These are phyloP conservation scores for Brachionus sp. DNA, from an alignment of 1,140 invertebrate genomes.

Conservation along the genomic window DNA sequence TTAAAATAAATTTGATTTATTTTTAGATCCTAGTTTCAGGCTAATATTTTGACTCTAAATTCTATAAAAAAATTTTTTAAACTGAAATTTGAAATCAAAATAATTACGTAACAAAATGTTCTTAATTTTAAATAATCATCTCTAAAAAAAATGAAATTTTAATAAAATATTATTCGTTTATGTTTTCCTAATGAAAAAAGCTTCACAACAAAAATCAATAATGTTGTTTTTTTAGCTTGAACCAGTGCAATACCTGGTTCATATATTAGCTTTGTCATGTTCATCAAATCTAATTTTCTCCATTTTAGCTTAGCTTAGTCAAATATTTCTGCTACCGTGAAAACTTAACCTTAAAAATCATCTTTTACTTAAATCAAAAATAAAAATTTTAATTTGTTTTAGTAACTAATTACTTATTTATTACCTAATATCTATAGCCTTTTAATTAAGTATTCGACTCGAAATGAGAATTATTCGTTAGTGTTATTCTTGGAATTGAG, in stretches of 20 bases:
- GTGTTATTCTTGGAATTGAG: no score
- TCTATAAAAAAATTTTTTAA: neutral
- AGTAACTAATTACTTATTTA: neutral
- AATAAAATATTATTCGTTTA: conserved; percentile 7
- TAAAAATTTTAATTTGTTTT: neutral
- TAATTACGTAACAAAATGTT: neutral
- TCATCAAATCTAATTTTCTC: neutral
- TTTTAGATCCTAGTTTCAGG: neutral
- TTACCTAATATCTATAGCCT: neutral
- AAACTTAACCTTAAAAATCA: neutral
- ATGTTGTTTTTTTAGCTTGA: neutral
- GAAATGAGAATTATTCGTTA: neutral
- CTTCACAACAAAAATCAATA: neutral
- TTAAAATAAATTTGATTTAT: neutral
- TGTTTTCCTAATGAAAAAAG: neutral
- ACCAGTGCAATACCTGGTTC: neutral
- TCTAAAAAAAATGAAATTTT: neutral
- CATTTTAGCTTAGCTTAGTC: neutral
- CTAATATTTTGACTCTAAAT: neutral
- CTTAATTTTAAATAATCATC: neutral
- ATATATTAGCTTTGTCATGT: neutral
- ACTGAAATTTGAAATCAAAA: neutral
- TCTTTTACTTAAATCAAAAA: neutral
- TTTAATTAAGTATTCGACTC: neutral
- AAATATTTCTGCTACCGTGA: neutral